Evolutionary conservation across 92 coral and sea anemone genomes (phyloP).

Genomic region (Zoanthus sansibaricus): DNA sequence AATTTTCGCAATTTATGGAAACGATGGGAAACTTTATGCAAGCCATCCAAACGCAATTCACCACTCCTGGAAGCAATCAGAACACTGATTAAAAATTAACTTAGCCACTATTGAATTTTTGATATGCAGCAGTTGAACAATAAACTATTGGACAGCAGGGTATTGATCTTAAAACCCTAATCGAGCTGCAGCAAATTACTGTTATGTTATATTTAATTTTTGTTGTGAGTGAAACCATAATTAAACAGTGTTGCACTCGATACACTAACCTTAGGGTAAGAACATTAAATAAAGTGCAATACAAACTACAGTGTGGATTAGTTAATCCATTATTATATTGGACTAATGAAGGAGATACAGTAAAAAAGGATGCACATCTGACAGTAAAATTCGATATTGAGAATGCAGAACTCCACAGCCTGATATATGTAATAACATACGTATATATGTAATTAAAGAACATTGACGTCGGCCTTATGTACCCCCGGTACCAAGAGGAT

Average conservation of each 20-base stretch:
- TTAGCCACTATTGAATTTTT: slow-evolving; percentile 25
- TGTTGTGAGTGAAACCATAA: slow-evolving; percentile 28
- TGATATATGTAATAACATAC: neutral
- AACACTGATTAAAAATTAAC: slow-evolving; percentile 21
- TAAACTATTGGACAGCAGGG: slow-evolving; percentile 40
- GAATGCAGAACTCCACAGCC: neutral
- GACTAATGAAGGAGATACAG: slow-evolving; percentile 18
- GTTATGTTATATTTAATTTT: slow-evolving; percentile 26
- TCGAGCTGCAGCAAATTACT: slow-evolving; percentile 30
- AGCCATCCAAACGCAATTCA: slow-evolving; percentile 30
- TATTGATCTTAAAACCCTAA: slow-evolving; percentile 34
- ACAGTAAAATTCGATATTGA: slow-evolving; percentile 19
- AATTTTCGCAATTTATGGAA: slow-evolving; percentile 18
- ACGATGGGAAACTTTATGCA: slow-evolving; percentile 20
- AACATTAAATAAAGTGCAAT: slow-evolving; percentile 3
- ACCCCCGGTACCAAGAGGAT: no score
- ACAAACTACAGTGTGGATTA: slow-evolving; percentile 7
- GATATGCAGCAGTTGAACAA: slow-evolving; percentile 26
- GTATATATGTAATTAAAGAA: neutral
- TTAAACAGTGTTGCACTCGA: slow-evolving; percentile 24
- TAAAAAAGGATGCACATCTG: slow-evolving; percentile 27
- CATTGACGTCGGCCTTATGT: no score
- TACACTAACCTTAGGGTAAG: slow-evolving; percentile 1
- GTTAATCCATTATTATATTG: slow-evolving; percentile 25
- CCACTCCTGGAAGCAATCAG: slow-evolving; percentile 19